phyloP scores from a whole-genome alignment of 2,797 vertebrate species.

The Eulemur coronatus region DNA sequence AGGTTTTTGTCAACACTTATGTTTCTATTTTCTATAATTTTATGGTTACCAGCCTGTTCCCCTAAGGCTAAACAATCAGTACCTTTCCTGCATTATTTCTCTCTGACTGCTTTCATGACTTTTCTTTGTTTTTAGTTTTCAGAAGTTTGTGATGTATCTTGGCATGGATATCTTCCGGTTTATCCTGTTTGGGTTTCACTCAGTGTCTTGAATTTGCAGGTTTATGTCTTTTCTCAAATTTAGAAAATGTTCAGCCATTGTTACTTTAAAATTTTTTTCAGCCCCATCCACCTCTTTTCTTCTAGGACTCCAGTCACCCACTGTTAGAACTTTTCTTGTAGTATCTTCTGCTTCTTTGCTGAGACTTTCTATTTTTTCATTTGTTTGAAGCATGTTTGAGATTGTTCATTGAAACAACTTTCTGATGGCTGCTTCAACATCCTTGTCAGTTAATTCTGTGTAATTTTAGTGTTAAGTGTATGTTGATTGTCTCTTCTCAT shows the following conservation, averaged over 20 bases:
- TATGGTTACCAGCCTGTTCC: background rate
- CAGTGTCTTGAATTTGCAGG: background rate
- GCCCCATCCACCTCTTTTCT: background rate
- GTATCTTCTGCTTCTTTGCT: background rate
- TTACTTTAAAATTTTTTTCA: conserved; percentile 1
- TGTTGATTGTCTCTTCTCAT: background rate
- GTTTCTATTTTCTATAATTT: background rate
- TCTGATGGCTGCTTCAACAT: background rate
- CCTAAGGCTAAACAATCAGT: background rate
- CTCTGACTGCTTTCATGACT: background rate
- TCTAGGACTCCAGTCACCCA: background rate
- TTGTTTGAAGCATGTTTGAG: background rate
- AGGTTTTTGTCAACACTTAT: background rate
- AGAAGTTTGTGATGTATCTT: background rate
- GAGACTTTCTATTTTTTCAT: background rate
- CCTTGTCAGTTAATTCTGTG: background rate
- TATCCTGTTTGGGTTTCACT: background rate
- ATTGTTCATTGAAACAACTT: background rate
- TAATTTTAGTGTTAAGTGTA: background rate
- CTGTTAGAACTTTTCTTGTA: background rate
- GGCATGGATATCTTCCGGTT: background rate
- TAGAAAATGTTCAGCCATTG: background rate
- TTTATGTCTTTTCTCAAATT: conserved; percentile 5
- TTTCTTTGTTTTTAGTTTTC: background rate
- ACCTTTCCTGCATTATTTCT: background rate